Conservation (phyloP, 1,140 invertebrate species). For the Charaxes varanes region DNA sequence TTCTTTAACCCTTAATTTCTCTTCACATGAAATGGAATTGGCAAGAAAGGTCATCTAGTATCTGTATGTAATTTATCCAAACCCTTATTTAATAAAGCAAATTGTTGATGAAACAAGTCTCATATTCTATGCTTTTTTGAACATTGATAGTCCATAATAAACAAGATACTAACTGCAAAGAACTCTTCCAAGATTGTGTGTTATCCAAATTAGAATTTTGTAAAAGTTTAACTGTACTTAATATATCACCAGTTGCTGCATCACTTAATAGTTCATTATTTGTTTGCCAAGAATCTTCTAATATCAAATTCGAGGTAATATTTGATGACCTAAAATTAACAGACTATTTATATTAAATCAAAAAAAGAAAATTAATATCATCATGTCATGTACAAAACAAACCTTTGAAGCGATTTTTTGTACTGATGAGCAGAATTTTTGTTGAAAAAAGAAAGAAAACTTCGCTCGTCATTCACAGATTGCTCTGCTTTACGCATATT, state of each 20-base stretch:
- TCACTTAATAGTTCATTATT: constrained; percentile 16
- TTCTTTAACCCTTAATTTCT: no score
- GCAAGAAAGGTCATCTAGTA: no score
- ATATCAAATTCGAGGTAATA: constrained; percentile 29
- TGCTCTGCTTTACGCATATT: no score
- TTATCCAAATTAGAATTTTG: constrained; percentile 27
- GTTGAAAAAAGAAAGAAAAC: constrained; percentile 12
- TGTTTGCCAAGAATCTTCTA: constrained; percentile 33
- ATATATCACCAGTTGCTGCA: constrained; percentile 20
- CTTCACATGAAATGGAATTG: no score
- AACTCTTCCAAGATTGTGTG: constrained; percentile 35
- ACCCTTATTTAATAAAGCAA: no score
- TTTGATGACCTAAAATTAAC: constrained; percentile 36
- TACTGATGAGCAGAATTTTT: constrained; percentile 28
- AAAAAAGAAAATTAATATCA: neutral
- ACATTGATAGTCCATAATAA: no score
- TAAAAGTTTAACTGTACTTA: constrained; percentile 26
- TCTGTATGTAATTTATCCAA: no score
- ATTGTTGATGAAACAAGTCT: no score
- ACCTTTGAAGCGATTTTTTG: constrained; percentile 37
- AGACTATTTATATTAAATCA: neutral
- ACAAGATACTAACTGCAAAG: constrained; percentile 28
- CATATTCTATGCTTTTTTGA: no score
- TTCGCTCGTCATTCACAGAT: no score
- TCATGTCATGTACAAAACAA: constrained; percentile 1